These are phyloP conservation scores for Hephaestus fuliginosus DNA, from an alignment of 2,797 vertebrate genomes.

Conservation along the genomic window DNA sequence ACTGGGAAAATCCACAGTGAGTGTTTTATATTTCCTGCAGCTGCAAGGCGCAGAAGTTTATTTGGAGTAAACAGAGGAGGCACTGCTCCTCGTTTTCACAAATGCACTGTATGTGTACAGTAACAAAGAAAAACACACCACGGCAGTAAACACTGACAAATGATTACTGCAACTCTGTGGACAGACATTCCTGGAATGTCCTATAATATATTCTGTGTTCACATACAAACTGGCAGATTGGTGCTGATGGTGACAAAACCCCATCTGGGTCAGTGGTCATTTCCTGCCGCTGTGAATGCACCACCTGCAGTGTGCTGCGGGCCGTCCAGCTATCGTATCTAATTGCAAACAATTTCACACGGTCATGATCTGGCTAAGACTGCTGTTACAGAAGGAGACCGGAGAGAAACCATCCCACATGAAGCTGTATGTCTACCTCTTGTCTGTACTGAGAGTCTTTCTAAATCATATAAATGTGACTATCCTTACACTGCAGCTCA, in stretches of 20 bases:
- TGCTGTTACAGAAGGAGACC: background rate
- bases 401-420: background rate
- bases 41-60: conserved; percentile 5
- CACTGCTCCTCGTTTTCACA: background rate
- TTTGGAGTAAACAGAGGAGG: background rate
- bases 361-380: conserved; percentile 31
- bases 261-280: conserved; percentile 51
- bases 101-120: background rate
- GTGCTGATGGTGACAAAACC: conserved; percentile 19
- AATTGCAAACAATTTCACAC: conserved; percentile 60
- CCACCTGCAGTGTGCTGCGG: conserved; percentile 53
- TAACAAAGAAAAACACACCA: background rate
- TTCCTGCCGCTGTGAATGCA: conserved; percentile 59
- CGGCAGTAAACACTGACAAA: background rate
- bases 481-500: no score
- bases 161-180: background rate
- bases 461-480: no score
- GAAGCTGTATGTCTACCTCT: background rate
- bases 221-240: conserved; percentile 22
- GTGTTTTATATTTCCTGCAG: conserved; percentile 12
- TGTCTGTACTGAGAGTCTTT: no score
- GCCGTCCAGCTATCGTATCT: conserved; percentile 45
- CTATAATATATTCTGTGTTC: background rate
- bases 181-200: background rate
- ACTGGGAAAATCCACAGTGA: background rate